Evolutionary conservation across 2,113 vertebrate species (phyloP).

Genomic region (Mustelus asterias): DNA sequence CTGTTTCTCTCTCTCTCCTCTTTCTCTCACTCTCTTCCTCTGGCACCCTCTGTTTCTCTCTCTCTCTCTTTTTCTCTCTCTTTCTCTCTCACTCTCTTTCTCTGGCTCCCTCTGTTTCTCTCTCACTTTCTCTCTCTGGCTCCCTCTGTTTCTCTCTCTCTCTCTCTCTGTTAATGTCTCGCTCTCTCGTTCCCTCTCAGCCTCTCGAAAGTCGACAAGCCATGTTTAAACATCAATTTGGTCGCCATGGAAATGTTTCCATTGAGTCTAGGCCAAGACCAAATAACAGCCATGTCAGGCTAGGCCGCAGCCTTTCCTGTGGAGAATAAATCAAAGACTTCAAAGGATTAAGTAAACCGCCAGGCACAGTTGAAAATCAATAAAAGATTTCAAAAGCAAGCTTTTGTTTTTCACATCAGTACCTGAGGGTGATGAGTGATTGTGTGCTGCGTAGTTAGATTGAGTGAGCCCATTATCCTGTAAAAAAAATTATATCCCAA

Average conservation of each 20-base stretch:
- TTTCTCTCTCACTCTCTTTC: too few species aligned
- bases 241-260: background rate
- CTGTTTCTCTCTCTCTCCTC: too few species aligned
- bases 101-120: too few species aligned
- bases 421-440: constrained; percentile 41
- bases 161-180: too few species aligned
- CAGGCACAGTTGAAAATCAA: background rate
- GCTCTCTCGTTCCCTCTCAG: too few species aligned
- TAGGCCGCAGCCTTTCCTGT: background rate
- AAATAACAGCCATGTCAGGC: background rate
- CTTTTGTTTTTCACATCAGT: background rate
- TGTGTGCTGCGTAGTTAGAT: constrained; percentile 59
- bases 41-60: too few species aligned
- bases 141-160: too few species aligned
- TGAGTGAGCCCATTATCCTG: constrained; percentile 61
- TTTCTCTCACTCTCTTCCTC: too few species aligned
- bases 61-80: too few species aligned
- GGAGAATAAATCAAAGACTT: background rate
- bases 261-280: background rate
- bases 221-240: background rate
- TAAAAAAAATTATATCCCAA: constrained; percentile 20
- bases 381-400: background rate
- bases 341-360: background rate
- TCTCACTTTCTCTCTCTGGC: too few species aligned
- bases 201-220: background rate